Evolutionary conservation across 1,140 invertebrate genomes (phyloP).

Genomic region (Leptinotarsa lineolata): DNA sequence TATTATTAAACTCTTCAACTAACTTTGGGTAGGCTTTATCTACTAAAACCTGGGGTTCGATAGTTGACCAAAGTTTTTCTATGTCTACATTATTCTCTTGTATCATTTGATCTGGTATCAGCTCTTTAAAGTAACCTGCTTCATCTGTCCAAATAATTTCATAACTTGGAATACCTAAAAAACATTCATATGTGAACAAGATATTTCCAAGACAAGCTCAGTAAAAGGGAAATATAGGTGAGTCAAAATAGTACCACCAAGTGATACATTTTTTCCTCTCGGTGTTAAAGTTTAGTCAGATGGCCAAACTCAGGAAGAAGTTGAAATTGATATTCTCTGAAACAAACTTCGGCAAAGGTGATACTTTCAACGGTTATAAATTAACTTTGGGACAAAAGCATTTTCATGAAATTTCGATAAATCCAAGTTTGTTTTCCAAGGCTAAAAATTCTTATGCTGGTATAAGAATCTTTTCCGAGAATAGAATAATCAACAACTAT

Average conservation of each 20-base stretch:
- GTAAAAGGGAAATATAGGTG: too few species aligned
- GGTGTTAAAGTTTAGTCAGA: neutral
- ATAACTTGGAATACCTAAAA: slow-evolving; percentile 65
- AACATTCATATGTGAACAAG: neutral
- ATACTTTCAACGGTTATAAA: too few species aligned
- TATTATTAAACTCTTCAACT: slow-evolving; percentile 65
- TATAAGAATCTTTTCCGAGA: too few species aligned
- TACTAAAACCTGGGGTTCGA: slow-evolving; percentile 71
- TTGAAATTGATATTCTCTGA: too few species aligned
- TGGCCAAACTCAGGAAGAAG: too few species aligned
- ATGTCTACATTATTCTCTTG: slow-evolving; percentile 52
- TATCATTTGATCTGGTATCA: slow-evolving; percentile 64
- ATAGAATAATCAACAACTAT: too few species aligned
- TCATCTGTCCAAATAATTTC: slow-evolving; percentile 73
- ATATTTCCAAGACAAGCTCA: too few species aligned
- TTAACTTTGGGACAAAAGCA: too few species aligned
- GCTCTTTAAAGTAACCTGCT: slow-evolving; percentile 59
- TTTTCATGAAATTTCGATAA: too few species aligned
- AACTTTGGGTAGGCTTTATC: slow-evolving; percentile 68
- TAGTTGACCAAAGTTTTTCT: slow-evolving; percentile 62
- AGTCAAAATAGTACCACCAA: neutral
- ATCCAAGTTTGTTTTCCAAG: too few species aligned
- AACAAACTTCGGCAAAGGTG: too few species aligned
- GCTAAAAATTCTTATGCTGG: too few species aligned
- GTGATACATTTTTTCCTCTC: neutral